Evolutionary conservation across 2,888 invertebrate species (phyloP), one percentile per base, ranked within the genome.

Genomic region (Pardosa pseudoannulata): DNA sequence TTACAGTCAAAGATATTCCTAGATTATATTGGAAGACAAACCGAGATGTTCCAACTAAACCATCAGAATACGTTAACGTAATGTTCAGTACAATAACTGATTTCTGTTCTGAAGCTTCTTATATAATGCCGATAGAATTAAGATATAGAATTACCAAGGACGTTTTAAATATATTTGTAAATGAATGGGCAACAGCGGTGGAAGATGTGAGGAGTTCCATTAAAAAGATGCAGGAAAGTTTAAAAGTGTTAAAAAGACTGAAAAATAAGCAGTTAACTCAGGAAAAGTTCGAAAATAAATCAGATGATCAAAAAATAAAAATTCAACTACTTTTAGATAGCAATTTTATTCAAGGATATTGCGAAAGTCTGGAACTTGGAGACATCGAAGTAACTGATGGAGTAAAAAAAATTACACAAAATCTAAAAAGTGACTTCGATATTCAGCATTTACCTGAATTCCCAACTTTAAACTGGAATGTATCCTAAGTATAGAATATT

Each of bases 141-240:
- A 7, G 23, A 16, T 3, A 56, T 16, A 2, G 2, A 13, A 46
- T 46, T 11, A 13, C 16, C 16, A 46, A 46, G 6, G 1, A 16
- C 16, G 16, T 13, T 46, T 9, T 46, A n/a, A 13, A 11, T 13
- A 16, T 13, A 13, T 46, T 46, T 81, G 93, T 95, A 89, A 90
- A 94, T 0, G 93, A 93, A 83, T 93, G 94, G 1, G 92, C 96
- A 73, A 91, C 92, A 13, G 93, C 93, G 80, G 96, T 97, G n/a
- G 94, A 94, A 90, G 97, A 98, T 92, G 97, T 98, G 0, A 92
- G 98, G 88, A 96, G 95, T 68, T 97, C 98, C 0, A 97, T 98
- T 11, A 96, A 96, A 91, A 97, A 96, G 92, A 98, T 98, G 89
- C 98, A 98, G 91, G 98, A 98, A 91, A 98, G 98, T 79, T 92